Percentiles rank a stretch among this genome's conserved stretches.
These are phyloP conservation scores for Dolichoris vasculosae DNA, from an alignment of 1,140 invertebrate genomes.

Conservation along the genomic window DNA sequence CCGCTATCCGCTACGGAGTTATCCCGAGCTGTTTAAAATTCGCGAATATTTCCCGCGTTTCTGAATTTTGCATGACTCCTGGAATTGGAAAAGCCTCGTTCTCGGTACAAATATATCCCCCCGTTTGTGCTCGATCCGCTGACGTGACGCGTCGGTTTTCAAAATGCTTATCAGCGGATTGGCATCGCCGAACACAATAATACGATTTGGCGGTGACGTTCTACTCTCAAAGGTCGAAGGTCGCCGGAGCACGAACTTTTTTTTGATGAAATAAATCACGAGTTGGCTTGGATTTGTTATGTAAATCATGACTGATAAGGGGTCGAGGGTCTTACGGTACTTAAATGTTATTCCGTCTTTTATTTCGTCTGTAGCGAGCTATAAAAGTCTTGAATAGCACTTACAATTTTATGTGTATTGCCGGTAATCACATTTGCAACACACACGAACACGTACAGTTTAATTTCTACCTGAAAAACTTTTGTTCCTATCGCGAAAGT, in stretches of 20 bases:
- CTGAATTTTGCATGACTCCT: conserved; percentile 41
- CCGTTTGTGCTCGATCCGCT: not conserved
- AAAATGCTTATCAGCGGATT: conserved; percentile 29
- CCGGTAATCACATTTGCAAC: not conserved
- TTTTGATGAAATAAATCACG: conserved; percentile 4
- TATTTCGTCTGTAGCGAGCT: not conserved
- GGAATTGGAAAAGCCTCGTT: conserved; percentile 38
- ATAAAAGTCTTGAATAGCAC: not conserved
- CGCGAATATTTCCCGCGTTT: not conserved
- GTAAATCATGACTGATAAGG: not conserved
- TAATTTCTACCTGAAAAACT: not conserved
- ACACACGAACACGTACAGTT: not conserved
- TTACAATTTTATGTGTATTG: not conserved
- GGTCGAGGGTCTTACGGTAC: not conserved
- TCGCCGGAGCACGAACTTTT: not conserved
- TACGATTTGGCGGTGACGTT: not conserved
- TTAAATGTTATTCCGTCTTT: not conserved
- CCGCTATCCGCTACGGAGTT: not conserved
- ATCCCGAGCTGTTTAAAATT: conserved; percentile 39
- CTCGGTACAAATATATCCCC: not conserved
- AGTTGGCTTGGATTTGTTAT: conserved; percentile 13
- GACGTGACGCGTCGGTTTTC: not conserved
- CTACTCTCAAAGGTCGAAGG: not conserved
- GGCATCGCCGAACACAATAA: not conserved
- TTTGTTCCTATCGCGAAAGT: not conserved